Percentiles rank a stretch among this genome's conserved stretches.
These are phyloP conservation scores for Pelodytes ibericus DNA, from an alignment of 2,797 vertebrate species.

Conservation along the genomic window DNA sequence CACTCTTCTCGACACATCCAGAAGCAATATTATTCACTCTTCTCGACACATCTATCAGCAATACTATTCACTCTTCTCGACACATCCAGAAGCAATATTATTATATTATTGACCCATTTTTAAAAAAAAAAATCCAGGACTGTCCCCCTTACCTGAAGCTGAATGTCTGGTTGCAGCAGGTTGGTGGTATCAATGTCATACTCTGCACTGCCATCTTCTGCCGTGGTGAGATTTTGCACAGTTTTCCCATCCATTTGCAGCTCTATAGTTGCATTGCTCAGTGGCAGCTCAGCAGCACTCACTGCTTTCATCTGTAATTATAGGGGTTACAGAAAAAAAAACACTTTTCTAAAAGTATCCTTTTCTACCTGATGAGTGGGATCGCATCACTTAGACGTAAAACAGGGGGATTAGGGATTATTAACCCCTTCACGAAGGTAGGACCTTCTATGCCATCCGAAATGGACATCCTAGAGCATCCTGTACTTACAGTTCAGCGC, in stretches of 20 bases:
- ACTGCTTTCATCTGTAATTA: background rate
- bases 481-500: too few relatives aligned
- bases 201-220: conserved; percentile 13
- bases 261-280: background rate
- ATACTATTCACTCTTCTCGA: too few relatives aligned
- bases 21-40: too few relatives aligned
- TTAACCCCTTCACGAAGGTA: too few relatives aligned
- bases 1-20: too few relatives aligned
- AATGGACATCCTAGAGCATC: background rate
- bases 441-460: background rate
- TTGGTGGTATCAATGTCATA: conserved; percentile 5
- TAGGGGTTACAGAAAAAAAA: background rate
- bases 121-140: too few relatives aligned
- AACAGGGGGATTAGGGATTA: too few relatives aligned
- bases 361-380: background rate
- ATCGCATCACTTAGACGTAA: too few relatives aligned
- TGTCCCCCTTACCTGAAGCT: conserved; percentile 28
- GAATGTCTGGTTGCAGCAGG: background rate
- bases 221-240: conserved; percentile 22
- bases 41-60: too few relatives aligned
- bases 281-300: background rate
- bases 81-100: too few relatives aligned
- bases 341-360: background rate
- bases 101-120: too few relatives aligned
- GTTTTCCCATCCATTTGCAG: background rate